A percentile compares a stretch with the other conserved stretches of the same genome.
These are phyloP conservation scores for Nymphicus hollandicus DNA, from an alignment of 2,113 vertebrate species.

Conservation along the genomic window DNA sequence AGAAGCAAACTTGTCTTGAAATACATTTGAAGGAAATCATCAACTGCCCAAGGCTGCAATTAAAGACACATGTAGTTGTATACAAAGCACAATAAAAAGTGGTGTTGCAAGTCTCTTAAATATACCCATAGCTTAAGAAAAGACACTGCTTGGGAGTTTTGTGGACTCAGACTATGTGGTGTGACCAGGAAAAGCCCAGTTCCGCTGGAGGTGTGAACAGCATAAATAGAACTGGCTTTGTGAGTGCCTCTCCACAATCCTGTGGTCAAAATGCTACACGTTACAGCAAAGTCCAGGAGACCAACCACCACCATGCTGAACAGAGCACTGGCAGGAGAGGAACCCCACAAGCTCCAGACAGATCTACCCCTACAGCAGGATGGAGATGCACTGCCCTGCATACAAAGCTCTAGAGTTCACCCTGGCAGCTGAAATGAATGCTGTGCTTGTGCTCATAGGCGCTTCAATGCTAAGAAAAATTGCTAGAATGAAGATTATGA, in stretches of 20 bases:
- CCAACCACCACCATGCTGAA: background rate
- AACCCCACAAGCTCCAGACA: background rate
- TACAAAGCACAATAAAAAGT: background rate
- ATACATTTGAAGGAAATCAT: background rate
- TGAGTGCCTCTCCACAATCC: background rate
- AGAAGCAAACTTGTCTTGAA: background rate
- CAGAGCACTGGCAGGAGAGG: background rate
- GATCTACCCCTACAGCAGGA: background rate
- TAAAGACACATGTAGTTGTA: background rate
- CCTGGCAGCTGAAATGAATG: background rate
- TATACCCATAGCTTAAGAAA: background rate
- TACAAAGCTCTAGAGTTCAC: rapidly evolving
- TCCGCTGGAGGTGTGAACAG: background rate
- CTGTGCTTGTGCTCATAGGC: background rate
- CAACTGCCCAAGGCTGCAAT: background rate
- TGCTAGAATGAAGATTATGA: background rate
- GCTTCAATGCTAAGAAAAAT: background rate
- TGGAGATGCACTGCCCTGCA: rapidly evolving
- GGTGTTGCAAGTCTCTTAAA: background rate
- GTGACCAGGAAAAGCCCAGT: background rate
- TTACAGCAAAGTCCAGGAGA: background rate
- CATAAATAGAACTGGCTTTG: background rate
- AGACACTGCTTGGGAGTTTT: background rate
- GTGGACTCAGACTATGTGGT: background rate
- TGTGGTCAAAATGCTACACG: background rate